Conservation (phyloP, 2,797 vertebrate genomes). For the Acanthurus leucopareius region DNA sequence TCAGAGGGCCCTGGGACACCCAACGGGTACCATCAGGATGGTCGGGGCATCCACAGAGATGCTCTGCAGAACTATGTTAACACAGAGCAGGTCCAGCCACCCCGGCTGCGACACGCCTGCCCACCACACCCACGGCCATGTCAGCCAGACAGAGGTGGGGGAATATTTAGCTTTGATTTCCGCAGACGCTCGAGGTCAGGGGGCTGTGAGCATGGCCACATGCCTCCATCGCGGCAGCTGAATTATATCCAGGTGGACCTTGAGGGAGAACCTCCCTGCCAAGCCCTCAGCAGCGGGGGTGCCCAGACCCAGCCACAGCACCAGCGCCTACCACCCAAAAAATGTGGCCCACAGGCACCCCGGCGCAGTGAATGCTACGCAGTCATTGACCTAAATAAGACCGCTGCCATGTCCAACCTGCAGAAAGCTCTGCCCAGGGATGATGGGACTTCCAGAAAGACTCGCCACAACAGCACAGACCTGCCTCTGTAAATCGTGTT, state of each 20-base stretch:
- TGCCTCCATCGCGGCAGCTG: constrained; percentile 91
- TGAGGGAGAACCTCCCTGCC: constrained; percentile 88
- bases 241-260: constrained; percentile 99
- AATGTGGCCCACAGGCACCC: constrained; percentile 81
- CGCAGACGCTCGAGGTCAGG: constrained; percentile 85
- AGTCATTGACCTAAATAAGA: constrained; percentile 98
- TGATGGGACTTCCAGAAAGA: constrained; percentile 97
- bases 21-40: constrained; percentile 91
- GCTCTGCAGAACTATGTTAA: constrained; percentile 94
- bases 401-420: constrained; percentile 97
- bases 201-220: constrained; percentile 84
- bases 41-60: constrained; percentile 89
- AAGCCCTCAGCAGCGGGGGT: constrained; percentile 73
- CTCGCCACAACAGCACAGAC: constrained; percentile 99
- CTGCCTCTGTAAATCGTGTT: constrained; percentile 91
- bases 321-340: constrained; percentile 79
- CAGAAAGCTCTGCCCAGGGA: constrained; percentile 97
- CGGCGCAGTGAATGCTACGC: constrained; percentile 95
- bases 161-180: constrained; percentile 96
- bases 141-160: constrained; percentile 82
- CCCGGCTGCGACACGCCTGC: constrained; percentile 82
- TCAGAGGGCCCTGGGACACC: constrained; percentile 89
- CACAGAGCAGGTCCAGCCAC: constrained; percentile 83
- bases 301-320: constrained; percentile 79
- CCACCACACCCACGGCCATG: constrained; percentile 86